A percentile compares a stretch with the other conserved stretches of the same genome.
These are phyloP conservation scores for Atherinosoma microstoma DNA, from an alignment of 2,797 vertebrate genomes.

Conservation along the genomic window DNA sequence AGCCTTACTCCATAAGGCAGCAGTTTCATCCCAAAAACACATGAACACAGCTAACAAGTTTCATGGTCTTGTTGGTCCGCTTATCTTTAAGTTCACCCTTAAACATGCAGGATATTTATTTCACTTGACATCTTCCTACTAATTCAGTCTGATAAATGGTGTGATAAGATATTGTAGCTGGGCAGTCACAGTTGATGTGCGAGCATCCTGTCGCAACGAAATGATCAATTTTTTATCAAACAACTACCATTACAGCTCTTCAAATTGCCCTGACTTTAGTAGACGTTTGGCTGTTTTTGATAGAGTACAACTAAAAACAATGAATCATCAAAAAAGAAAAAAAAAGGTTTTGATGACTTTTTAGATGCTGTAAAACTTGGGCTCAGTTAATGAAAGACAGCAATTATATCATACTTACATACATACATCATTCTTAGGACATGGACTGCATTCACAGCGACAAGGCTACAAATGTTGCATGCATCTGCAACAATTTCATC, in stretches of 20 bases:
- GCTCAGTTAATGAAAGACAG: background rate
- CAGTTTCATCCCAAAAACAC: conserved; percentile 68
- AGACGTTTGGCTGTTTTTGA: background rate
- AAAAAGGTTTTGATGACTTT: no score
- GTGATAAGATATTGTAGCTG: background rate
- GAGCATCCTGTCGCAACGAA: background rate
- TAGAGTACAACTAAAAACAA: background rate
- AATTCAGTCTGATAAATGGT: conserved; percentile 12
- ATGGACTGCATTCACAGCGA: background rate
- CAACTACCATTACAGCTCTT: background rate
- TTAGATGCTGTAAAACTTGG: background rate
- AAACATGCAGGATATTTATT: conserved; percentile 41
- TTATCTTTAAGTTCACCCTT: conserved; percentile 30
- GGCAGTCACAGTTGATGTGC: background rate
- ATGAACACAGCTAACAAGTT: conserved; percentile 66
- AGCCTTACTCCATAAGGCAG: conserved; percentile 69
- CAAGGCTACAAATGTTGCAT: background rate
- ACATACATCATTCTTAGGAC: background rate
- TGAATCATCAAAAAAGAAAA: background rate
- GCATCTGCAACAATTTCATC: background rate
- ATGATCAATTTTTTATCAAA: background rate
- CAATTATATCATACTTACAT: background rate
- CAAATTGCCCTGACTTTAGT: background rate
- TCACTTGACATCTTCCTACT: conserved; percentile 37
- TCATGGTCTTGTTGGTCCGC: conserved; percentile 36